Evolutionary conservation across 2,888 invertebrate species (phyloP).

Genomic region (Eutolmus rufibarbis): DNA sequence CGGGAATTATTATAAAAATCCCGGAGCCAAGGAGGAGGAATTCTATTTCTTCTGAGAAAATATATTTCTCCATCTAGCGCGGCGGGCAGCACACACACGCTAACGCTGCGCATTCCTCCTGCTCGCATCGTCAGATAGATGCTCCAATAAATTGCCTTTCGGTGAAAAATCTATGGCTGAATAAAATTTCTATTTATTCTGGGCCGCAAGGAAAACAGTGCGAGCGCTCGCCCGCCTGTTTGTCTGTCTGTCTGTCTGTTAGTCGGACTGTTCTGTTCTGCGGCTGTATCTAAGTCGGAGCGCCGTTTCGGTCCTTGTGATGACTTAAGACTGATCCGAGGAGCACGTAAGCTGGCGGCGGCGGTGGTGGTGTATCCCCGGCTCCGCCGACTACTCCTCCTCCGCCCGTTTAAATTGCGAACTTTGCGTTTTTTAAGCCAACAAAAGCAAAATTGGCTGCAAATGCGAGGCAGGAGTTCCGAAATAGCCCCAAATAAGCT

Average conservation of each 20-base stretch:
- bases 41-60: conserved; percentile 34
- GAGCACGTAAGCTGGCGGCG: neutral
- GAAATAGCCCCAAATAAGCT: conserved; percentile 9
- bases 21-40: conserved; percentile 39
- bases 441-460: conserved; percentile 29
- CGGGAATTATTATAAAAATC: conserved; percentile 39
- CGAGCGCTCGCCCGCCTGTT: neutral
- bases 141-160: conserved; percentile 36
- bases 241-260: neutral
- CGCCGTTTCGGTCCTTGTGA: neutral
- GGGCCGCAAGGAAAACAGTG: conserved; percentile 18
- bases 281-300: neutral
- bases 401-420: conserved; percentile 29
- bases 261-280: neutral
- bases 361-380: neutral
- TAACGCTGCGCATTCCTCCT: conserved; percentile 14
- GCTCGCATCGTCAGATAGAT: conserved; percentile 37
- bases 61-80: conserved; percentile 22
- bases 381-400: too few relatives aligned
- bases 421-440: conserved; percentile 39
- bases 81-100: conserved; percentile 3
- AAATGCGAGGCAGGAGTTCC: neutral
- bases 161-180: conserved; percentile 45
- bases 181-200: conserved; percentile 43
- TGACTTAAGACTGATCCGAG: conserved; percentile 6